Conservation (phyloP, 2,888 invertebrate species). For the Lamellibrachia satsuma region DNA sequence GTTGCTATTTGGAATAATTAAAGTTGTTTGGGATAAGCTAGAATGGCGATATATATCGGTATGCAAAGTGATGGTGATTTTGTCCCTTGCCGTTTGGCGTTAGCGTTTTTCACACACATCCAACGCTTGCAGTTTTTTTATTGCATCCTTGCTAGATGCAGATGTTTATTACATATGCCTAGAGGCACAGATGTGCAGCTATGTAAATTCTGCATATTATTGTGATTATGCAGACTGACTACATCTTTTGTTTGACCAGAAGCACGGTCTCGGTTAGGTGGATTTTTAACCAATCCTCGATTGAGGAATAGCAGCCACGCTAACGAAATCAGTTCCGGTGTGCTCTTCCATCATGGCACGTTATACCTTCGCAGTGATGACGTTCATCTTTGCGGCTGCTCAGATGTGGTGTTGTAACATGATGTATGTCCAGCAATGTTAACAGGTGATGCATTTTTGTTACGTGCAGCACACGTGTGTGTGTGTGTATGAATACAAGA, state of each 20-base stretch:
- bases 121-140: neutral
- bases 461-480: neutral
- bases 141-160: neutral
- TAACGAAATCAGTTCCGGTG: neutral
- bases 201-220: neutral
- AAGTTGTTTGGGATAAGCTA: neutral
- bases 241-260: neutral
- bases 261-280: neutral
- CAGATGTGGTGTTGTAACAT: neutral
- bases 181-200: neutral
- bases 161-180: neutral
- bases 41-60: neutral
- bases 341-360: neutral
- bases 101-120: neutral
- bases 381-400: neutral
- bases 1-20: neutral
- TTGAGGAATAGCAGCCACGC: neutral
- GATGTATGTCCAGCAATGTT: neutral
- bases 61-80: neutral
- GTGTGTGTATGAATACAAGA: neutral
- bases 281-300: neutral
- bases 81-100: neutral
- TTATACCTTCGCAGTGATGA: neutral
- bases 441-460: neutral
- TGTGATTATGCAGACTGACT: neutral